phyloP scores from a whole-genome alignment of 2,888 invertebrate genomes.

The Diabrotica balteata region DNA sequence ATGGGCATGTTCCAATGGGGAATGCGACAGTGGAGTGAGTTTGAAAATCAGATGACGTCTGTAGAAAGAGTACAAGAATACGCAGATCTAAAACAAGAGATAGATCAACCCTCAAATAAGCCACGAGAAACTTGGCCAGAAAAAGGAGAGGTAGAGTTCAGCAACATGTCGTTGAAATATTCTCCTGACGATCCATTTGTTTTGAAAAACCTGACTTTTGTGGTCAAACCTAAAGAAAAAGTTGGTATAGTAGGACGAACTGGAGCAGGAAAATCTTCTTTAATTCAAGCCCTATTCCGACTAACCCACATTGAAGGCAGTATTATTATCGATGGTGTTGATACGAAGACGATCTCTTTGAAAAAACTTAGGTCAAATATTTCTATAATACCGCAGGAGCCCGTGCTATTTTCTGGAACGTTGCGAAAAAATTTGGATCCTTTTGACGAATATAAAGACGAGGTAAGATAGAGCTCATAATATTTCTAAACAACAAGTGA shows the following conservation, averaged over 20 bases:
- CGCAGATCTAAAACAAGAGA: slow-evolving; percentile 71
- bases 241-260: slow-evolving; percentile 83
- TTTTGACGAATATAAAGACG: slow-evolving; percentile 80
- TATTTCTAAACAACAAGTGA: neutral
- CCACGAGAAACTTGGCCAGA: slow-evolving; percentile 78
- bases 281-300: slow-evolving; percentile 80
- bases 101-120: slow-evolving; percentile 34
- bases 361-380: slow-evolving; percentile 70
- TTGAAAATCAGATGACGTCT: slow-evolving; percentile 82
- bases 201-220: slow-evolving; percentile 73
- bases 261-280: slow-evolving; percentile 81
- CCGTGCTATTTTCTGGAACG: slow-evolving; percentile 84
- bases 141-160: slow-evolving; percentile 72
- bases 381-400: slow-evolving; percentile 87
- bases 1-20: slow-evolving; percentile 83
- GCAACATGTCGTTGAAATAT: slow-evolving; percentile 75
- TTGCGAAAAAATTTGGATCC: slow-evolving; percentile 90
- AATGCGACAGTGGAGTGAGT: slow-evolving; percentile 65
- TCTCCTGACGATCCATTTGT: slow-evolving; percentile 73
- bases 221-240: slow-evolving; percentile 72
- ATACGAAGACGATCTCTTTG: slow-evolving; percentile 73
- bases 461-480: slow-evolving; percentile 54
- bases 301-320: slow-evolving; percentile 78
- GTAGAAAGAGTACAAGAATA: slow-evolving; percentile 90
- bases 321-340: slow-evolving; percentile 79